Conservation (phyloP, 2,113 vertebrate species). For the Hypomesus transpacificus region DNA sequence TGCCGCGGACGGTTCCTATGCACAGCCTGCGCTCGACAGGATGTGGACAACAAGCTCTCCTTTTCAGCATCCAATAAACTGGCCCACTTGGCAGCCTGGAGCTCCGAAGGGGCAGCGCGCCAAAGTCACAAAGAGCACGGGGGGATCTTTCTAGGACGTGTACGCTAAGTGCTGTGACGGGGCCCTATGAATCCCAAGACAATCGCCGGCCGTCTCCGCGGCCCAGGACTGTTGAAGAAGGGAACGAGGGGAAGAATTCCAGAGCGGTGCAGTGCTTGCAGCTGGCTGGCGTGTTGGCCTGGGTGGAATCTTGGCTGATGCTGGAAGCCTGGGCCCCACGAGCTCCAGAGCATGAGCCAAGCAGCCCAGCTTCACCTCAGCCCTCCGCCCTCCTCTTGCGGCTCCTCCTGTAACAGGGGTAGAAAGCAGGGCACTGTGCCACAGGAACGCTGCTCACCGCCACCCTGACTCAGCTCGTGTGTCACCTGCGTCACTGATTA, state of each 20-base stretch:
- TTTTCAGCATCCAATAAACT: neutral
- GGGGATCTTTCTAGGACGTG: no score
- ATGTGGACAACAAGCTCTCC: constrained; percentile 28
- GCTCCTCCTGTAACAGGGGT: constrained; percentile 30
- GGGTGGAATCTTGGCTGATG: constrained; percentile 17
- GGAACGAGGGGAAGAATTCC: no score
- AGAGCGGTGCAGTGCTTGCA: no score
- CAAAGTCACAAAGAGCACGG: neutral
- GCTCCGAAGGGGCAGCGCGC: neutral
- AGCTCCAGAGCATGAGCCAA: neutral
- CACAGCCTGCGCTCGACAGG: constrained; percentile 31
- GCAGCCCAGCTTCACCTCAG: constrained; percentile 37
- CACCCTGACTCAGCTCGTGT: constrained; percentile 35
- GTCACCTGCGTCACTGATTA: constrained; percentile 40
- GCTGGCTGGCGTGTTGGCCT: neutral
- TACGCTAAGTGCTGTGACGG: no score
- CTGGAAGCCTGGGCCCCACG: neutral
- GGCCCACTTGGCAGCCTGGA: neutral
- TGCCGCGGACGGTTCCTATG: constrained; percentile 18
- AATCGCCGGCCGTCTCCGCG: no score
- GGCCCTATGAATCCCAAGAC: no score
- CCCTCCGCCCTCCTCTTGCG: constrained; percentile 2
- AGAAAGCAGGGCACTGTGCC: constrained; percentile 52
- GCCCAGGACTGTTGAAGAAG: no score
- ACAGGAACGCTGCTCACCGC: neutral